A percentile compares a stretch with the other conserved stretches of the same genome.
phyloP scores from a whole-genome alignment of 2,888 invertebrate species.

The Agrilus cyanescens region DNA sequence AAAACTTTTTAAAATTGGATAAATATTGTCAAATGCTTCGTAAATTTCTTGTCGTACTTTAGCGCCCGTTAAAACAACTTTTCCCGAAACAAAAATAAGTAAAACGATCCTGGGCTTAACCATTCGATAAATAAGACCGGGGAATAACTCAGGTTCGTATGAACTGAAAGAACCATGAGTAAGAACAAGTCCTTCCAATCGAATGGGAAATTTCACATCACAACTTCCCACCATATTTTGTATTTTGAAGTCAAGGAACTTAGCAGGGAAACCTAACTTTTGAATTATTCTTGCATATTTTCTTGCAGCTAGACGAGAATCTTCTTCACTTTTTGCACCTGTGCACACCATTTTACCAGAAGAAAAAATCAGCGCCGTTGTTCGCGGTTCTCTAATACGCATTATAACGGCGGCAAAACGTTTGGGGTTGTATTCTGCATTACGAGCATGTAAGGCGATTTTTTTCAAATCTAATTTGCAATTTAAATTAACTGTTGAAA shows the following conservation, averaged over 20 bases:
- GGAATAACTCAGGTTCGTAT: conserved; percentile 74
- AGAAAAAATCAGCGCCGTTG: conserved; percentile 72
- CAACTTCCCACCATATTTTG: conserved; percentile 83
- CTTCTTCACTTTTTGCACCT: conserved; percentile 74
- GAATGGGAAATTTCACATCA: conserved; percentile 76
- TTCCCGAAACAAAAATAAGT: conserved; percentile 74
- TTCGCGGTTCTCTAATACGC: conserved; percentile 83
- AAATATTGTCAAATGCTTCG: conserved; percentile 65
- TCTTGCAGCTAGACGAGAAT: conserved; percentile 63
- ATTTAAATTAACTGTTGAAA: conserved; percentile 92
- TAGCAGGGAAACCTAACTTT: conserved; percentile 65
- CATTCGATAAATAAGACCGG: conserved; percentile 73
- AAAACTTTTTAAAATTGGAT: conserved; percentile 64
- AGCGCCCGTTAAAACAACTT: conserved; percentile 71
- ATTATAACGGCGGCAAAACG: conserved; percentile 98
- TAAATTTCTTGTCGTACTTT: conserved; percentile 62
- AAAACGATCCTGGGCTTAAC: conserved; percentile 69
- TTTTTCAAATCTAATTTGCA: conserved; percentile 93
- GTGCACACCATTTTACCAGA: conserved; percentile 84
- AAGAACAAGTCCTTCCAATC: conserved; percentile 66
- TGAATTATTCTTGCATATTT: conserved; percentile 76
- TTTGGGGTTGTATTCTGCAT: conserved; percentile 98
- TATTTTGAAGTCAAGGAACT: conserved; percentile 69
- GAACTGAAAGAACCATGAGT: conserved; percentile 68
- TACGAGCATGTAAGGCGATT: conserved; percentile 93